A percentile compares a stretch with the other conserved stretches of the same genome.
These are phyloP conservation scores for Oncorhynchus gorbuscha DNA, from an alignment of 2,113 vertebrate species.

Conservation along the genomic window DNA sequence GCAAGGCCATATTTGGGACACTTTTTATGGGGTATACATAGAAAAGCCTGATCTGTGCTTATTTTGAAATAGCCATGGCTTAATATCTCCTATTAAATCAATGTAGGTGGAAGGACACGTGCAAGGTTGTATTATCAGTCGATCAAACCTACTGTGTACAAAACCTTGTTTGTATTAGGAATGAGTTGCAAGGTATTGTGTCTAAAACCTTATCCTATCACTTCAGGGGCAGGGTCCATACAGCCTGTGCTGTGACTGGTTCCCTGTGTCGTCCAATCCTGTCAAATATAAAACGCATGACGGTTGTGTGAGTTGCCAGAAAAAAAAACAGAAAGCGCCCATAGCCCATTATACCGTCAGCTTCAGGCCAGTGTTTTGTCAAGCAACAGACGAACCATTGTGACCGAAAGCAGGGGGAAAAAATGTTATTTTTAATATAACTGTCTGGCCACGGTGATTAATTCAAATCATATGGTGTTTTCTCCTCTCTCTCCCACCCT, in stretches of 20 bases:
- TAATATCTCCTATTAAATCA: not conserved
- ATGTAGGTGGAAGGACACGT: not conserved
- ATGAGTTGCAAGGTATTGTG: not conserved
- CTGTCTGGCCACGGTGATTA: slow-evolving; percentile 83
- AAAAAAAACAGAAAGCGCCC: slow-evolving; percentile 67
- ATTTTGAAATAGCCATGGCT: not conserved
- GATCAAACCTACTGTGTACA: not conserved
- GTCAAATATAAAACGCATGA: slow-evolving; percentile 79
- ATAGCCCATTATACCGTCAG: slow-evolving; percentile 62
- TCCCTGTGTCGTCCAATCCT: slow-evolving; percentile 36
- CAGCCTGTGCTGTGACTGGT: not conserved
- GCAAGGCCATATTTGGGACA: not conserved
- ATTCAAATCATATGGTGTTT: slow-evolving; percentile 77
- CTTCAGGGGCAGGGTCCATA: not conserved
- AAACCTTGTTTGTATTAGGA: not conserved
- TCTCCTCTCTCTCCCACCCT: slow-evolving; percentile 5
- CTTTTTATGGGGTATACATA: not conserved
- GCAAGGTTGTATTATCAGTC: not conserved
- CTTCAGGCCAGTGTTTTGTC: slow-evolving; percentile 75
- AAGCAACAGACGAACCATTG: slow-evolving; percentile 79
- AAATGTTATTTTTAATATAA: slow-evolving; percentile 77
- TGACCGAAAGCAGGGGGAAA: slow-evolving; percentile 69
- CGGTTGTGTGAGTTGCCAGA: slow-evolving; percentile 66
- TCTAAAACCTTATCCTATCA: not conserved
- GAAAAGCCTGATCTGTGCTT: not conserved